These are phyloP conservation scores for Conops quadrifasciatus DNA, from an alignment of 2,888 invertebrate genomes.

Conservation along the genomic window DNA sequence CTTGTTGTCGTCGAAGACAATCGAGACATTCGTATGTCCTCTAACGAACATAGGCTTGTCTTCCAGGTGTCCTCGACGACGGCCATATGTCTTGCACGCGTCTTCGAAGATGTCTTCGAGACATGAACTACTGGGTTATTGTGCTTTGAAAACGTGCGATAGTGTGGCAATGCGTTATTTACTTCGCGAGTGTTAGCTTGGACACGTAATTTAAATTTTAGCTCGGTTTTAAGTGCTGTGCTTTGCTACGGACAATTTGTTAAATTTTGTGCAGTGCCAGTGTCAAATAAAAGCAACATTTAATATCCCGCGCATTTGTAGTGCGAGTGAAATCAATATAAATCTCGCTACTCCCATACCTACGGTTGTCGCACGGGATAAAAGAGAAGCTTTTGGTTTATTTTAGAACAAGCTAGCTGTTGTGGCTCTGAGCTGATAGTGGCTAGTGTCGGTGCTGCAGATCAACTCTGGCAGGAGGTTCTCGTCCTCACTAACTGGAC, in stretches of 20 bases:
- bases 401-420: not conserved
- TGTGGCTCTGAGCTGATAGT: not conserved
- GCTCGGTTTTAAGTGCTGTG: not conserved
- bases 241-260: not conserved
- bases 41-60: no score
- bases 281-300: not conserved
- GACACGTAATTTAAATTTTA: no score
- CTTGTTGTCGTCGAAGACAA: no score
- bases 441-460: slow-evolving; percentile 4
- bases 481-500: not conserved
- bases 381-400: not conserved
- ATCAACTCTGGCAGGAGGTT: not conserved
- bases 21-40: no score
- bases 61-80: no score
- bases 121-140: no score
- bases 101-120: no score
- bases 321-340: not conserved
- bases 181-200: no score
- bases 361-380: slow-evolving; percentile 2
- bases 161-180: not conserved
- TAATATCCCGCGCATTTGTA: not conserved
- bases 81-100: no score
- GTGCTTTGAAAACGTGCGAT: slow-evolving; percentile 9
- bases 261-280: not conserved
- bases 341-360: not conserved